Percentiles rank a stretch among this genome's conserved stretches.
Evolutionary conservation across 2,113 vertebrate genomes (phyloP).

Genomic region (Channa argus): DNA sequence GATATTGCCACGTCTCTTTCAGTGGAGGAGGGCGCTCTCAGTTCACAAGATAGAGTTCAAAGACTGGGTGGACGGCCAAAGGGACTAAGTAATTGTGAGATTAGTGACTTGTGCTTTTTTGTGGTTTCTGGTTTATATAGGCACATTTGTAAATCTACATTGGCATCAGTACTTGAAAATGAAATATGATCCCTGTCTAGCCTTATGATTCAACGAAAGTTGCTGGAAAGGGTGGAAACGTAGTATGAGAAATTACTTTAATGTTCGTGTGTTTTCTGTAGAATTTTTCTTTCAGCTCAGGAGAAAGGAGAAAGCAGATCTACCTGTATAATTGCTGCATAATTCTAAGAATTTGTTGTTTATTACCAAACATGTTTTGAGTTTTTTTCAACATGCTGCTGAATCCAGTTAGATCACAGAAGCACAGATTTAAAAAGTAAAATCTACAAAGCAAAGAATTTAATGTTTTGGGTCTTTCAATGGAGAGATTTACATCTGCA

Average conservation of each 20-base stretch:
- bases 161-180: conserved; percentile 67
- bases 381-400: conserved; percentile 1
- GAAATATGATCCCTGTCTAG: conserved; percentile 60
- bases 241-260: conserved; percentile 32
- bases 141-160: conserved; percentile 78
- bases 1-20: conserved; percentile 75
- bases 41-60: conserved; percentile 79
- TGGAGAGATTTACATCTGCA: not conserved
- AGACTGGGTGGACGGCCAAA: conserved; percentile 75
- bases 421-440: too few relatives aligned
- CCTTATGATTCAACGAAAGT: conserved; percentile 52
- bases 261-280: conserved; percentile 10
- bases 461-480: too few relatives aligned
- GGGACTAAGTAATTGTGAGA: conserved; percentile 79
- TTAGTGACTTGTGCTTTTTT: conserved; percentile 76
- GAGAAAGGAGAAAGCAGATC: conserved; percentile 16
- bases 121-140: conserved; percentile 74
- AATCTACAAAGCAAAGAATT: too few relatives aligned
- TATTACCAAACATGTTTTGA: not conserved
- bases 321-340: not conserved
- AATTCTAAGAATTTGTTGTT: not conserved
- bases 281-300: conserved; percentile 10
- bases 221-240: conserved; percentile 56
- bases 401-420: not conserved
- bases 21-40: conserved; percentile 73